Conservation (phyloP, 2,113 vertebrate genomes). For the Colius striatus region DNA sequence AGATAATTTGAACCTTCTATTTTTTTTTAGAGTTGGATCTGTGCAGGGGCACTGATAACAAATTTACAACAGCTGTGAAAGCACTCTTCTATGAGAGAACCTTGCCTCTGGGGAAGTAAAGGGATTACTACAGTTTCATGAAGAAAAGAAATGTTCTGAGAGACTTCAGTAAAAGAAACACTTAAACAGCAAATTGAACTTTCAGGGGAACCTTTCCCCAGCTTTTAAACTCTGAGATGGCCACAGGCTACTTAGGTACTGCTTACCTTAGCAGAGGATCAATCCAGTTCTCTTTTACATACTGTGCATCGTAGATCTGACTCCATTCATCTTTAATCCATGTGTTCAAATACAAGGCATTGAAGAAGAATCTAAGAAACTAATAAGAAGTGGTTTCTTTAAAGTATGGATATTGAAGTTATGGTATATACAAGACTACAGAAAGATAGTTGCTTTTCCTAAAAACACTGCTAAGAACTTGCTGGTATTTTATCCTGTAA, state of each 20-base stretch:
- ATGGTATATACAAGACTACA: neutral
- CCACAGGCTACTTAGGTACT: neutral
- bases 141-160: neutral
- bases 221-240: neutral
- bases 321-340: constrained; percentile 92
- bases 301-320: constrained; percentile 79
- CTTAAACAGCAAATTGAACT: neutral
- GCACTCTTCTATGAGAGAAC: neutral
- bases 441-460: neutral
- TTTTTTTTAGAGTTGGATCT: neutral
- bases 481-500: neutral
- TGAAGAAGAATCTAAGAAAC: constrained; percentile 93
- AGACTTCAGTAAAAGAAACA: neutral
- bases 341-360: constrained; percentile 79
- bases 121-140: neutral
- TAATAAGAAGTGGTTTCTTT: constrained; percentile 40
- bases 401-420: neutral
- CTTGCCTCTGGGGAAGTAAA: neutral
- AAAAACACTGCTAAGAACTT: neutral
- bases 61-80: neutral
- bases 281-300: constrained; percentile 85
- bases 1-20: neutral
- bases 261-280: constrained; percentile 83
- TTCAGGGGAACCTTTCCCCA: neutral
- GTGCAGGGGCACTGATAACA: neutral